These are phyloP conservation scores for Apotomis turbidana DNA, from an alignment of 2,888 invertebrate genomes.

Conservation along the genomic window DNA sequence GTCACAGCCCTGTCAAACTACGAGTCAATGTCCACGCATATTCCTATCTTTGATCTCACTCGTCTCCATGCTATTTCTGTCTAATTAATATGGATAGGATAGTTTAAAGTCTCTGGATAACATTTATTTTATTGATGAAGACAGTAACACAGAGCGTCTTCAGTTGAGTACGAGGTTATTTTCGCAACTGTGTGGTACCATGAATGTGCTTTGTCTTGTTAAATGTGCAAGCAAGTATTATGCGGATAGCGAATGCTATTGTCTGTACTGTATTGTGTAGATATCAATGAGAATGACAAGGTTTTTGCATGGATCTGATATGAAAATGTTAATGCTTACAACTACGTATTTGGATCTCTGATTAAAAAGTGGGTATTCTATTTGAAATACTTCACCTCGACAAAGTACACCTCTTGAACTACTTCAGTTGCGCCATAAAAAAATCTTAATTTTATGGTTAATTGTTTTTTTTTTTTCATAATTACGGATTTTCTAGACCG, in stretches of 20 bases:
- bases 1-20: constrained; percentile 24
- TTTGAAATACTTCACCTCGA: too few relatives aligned
- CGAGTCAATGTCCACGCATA: constrained; percentile 30
- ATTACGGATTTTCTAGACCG: too few relatives aligned
- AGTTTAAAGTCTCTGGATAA: constrained; percentile 1
- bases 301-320: neutral
- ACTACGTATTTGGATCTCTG: neutral
- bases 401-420: too few relatives aligned
- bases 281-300: constrained; percentile 17
- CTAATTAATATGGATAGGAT: constrained; percentile 24
- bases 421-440: too few relatives aligned
- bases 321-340: neutral
- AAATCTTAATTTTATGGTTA: too few relatives aligned
- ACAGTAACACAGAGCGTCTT: neutral
- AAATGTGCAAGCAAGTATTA: neutral
- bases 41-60: constrained; percentile 32
- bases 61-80: constrained; percentile 29
- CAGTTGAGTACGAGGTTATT: neutral
- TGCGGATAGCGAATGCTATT: neutral
- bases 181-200: neutral
- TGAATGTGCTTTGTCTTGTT: constrained; percentile 3
- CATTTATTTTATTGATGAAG: constrained; percentile 18
- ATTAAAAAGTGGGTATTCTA: neutral
- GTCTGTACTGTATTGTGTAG: neutral
- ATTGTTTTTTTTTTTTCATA: too few relatives aligned